phyloP scores from a whole-genome alignment of 2,113 vertebrate genomes.

The Orycteropus afer region DNA sequence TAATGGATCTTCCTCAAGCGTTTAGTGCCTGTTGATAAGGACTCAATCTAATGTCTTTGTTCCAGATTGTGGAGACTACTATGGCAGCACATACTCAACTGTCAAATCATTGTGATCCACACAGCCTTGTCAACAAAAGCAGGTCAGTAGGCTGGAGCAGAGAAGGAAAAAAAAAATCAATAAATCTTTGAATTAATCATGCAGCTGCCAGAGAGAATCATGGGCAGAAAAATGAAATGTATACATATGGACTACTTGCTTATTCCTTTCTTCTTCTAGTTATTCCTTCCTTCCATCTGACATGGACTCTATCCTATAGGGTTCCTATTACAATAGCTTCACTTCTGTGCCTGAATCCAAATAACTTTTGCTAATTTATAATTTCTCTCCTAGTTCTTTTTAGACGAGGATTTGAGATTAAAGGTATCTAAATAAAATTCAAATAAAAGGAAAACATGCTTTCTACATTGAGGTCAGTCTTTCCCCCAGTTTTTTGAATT shows the following conservation, averaged over 20 bases:
- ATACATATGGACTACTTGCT: neutral
- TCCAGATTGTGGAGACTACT: conserved; percentile 14
- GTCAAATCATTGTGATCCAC: conserved; percentile 67
- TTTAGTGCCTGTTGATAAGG: rapidly evolving
- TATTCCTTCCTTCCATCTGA: neutral
- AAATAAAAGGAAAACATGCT: neutral
- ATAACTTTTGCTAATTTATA: neutral
- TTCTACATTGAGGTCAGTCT: neutral
- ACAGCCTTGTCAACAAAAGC: conserved; percentile 85
- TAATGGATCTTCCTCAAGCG: neutral
- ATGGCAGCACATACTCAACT: conserved; percentile 50
- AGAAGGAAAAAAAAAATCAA: conserved; percentile 89
- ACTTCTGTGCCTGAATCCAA: neutral
- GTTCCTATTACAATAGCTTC: rapidly evolving
- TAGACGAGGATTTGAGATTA: neutral
- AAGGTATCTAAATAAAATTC: neutral
- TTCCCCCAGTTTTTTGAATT: neutral
- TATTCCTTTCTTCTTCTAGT: neutral
- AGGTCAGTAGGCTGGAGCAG: conserved; percentile 81
- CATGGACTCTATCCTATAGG: rapidly evolving
- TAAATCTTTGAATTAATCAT: conserved; percentile 95
- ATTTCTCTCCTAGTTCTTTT: neutral
- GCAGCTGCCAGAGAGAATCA: conserved; percentile 89
- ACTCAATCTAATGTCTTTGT: conserved; percentile 44
- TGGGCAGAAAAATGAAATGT: conserved; percentile 86